phyloP scores from a whole-genome alignment of 2,113 vertebrate genomes.

The Nyctibius bracteatus region DNA sequence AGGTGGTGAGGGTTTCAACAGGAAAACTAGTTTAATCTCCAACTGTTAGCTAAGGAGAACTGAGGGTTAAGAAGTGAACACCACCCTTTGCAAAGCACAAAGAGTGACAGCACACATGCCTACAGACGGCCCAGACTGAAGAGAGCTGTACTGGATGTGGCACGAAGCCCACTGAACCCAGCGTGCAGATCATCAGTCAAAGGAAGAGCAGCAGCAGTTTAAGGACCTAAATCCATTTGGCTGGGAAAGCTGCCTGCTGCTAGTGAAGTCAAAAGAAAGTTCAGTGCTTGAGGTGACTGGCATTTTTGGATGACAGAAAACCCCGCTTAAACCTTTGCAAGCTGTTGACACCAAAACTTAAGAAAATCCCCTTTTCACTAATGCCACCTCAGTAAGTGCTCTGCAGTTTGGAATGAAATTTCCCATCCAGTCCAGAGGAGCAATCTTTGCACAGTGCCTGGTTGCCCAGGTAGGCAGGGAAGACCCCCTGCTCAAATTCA shows the following conservation, averaged over 20 bases:
- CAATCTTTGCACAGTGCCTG: not conserved
- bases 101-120: not conserved
- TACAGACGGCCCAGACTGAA: not conserved
- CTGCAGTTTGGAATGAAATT: not conserved
- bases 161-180: not conserved
- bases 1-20: not conserved
- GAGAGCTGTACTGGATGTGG: not conserved
- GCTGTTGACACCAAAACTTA: not conserved
- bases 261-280: not conserved
- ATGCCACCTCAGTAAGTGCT: not conserved
- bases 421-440: not conserved
- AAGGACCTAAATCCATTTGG: slow-evolving; percentile 1
- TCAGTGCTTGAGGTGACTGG: not conserved
- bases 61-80: not conserved
- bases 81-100: not conserved
- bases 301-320: not conserved
- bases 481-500: not conserved
- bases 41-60: not conserved
- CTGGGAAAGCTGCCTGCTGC: slow-evolving; percentile 1
- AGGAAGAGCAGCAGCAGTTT: not conserved
- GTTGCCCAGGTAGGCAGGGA: not conserved
- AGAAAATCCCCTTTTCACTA: not conserved
- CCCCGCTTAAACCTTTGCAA: not conserved
- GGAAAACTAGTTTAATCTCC: not conserved
- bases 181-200: not conserved